Conservation (phyloP, 2,888 invertebrate species). For the Sycophila texana region DNA sequence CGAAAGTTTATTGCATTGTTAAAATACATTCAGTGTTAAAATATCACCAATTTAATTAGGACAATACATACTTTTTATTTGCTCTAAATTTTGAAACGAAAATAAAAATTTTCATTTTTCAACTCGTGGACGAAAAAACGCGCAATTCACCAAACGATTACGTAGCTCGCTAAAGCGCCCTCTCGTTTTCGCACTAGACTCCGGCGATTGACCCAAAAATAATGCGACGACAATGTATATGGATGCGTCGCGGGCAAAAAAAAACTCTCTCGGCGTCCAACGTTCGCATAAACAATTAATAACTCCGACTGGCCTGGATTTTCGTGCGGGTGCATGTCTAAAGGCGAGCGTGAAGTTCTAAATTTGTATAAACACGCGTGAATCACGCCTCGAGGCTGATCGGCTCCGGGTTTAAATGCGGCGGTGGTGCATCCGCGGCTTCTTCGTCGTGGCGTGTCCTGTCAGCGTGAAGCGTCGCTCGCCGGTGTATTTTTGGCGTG, state of each 20-base stretch:
- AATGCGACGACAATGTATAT: background rate
- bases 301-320: no score
- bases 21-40: no score
- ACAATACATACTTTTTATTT: no score
- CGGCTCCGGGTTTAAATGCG: constrained; percentile 45
- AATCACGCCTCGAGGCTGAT: constrained; percentile 55
- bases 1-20: no score
- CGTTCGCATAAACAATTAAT: background rate
- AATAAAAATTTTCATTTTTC: no score
- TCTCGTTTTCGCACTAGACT: background rate
- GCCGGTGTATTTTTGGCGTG: background rate
- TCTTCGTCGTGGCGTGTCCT: background rate
- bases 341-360: constrained; percentile 24
- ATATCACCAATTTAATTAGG: no score
- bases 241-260: background rate
- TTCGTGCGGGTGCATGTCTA: background rate
- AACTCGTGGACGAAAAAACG: no score
- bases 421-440: background rate
- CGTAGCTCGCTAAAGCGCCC: background rate
- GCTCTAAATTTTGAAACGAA: no score
- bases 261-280: background rate
- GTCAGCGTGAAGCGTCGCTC: background rate
- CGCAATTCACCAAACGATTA: no score
- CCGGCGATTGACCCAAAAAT: background rate
- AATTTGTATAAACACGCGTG: constrained; percentile 56